Conservation (phyloP, 2,113 vertebrate species). For the Okapia johnstoni region DNA sequence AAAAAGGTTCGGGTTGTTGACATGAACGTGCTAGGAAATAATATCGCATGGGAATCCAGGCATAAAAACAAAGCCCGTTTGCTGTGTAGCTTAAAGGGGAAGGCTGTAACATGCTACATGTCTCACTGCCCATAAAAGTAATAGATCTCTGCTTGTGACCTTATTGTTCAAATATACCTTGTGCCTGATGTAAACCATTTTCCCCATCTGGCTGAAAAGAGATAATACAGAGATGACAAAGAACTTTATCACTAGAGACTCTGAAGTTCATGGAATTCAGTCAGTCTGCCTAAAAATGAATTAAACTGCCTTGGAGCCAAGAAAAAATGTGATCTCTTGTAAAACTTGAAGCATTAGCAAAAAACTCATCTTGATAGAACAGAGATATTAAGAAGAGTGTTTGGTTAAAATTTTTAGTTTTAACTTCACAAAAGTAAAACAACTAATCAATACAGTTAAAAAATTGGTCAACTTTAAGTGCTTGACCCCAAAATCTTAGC, state of each 20-base stretch:
- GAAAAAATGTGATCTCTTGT: not conserved
- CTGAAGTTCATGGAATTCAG: not conserved
- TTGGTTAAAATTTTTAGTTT: not conserved
- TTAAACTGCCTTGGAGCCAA: not conserved
- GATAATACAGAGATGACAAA: not conserved
- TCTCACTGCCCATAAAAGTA: conserved; percentile 44
- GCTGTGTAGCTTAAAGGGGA: conserved; percentile 11
- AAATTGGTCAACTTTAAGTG: not conserved
- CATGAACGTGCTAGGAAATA: conserved; percentile 64
- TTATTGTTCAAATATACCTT: conserved; percentile 52
- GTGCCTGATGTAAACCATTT: conserved; percentile 45
- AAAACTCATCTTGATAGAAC: not conserved
- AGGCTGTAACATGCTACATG: not conserved
- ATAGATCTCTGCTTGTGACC: not conserved
- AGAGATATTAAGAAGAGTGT: not conserved
- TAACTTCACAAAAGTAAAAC: not conserved
- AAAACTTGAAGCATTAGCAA: not conserved
- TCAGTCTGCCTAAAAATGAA: not conserved
- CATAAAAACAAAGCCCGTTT: conserved; percentile 56
- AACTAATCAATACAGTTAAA: not conserved
- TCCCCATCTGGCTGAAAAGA: conserved; percentile 19
- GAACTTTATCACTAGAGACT: not conserved
- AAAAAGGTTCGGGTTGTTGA: conserved; percentile 59
- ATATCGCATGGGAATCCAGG: conserved; percentile 56
- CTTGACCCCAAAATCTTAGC: not conserved